These are phyloP conservation scores for Ypsolopha sequella DNA, from an alignment of 2,888 invertebrate genomes.

Conservation along the genomic window DNA sequence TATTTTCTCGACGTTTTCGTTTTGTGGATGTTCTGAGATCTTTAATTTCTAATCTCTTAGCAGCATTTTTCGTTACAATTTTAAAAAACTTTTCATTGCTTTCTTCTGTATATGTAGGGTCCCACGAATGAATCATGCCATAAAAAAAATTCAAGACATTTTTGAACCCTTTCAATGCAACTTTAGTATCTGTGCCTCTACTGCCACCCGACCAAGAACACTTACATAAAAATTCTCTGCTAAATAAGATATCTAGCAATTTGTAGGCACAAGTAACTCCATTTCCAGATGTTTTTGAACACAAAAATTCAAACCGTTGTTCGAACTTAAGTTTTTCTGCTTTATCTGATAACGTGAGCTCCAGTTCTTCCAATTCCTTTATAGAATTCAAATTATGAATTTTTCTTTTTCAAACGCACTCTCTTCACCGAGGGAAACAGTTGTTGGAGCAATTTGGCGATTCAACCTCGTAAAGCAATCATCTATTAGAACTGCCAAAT, in stretches of 20 bases:
- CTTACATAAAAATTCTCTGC: slow-evolving; percentile 9
- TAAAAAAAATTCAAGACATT: slow-evolving; percentile 9
- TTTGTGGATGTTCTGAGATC: slow-evolving; percentile 9
- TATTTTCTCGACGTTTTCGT: slow-evolving; percentile 6
- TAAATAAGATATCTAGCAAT: slow-evolving; percentile 9
- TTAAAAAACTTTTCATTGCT: slow-evolving; percentile 9
- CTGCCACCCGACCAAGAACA: slow-evolving; percentile 11
- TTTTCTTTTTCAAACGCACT: slow-evolving; percentile 6
- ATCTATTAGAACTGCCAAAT: slow-evolving; percentile 8
- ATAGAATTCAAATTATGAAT: slow-evolving; percentile 7
- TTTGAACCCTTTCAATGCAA: slow-evolving; percentile 8
- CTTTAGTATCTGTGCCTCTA: slow-evolving; percentile 7
- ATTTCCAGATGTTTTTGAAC: slow-evolving; percentile 7
- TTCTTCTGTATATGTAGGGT: slow-evolving; percentile 7
- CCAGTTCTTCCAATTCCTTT: slow-evolving; percentile 10
- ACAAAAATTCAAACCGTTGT: slow-evolving; percentile 1
- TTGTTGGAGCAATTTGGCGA: slow-evolving; percentile 6
- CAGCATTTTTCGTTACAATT: slow-evolving; percentile 8
- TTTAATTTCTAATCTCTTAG: slow-evolving; percentile 5
- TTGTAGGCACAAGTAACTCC: slow-evolving; percentile 8
- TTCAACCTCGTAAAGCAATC: slow-evolving; percentile 7
- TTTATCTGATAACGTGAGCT: slow-evolving; percentile 7
- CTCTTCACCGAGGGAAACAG: slow-evolving; percentile 8
- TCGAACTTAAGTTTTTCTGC: slow-evolving; percentile 7
- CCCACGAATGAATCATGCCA: slow-evolving; percentile 8